phyloP scores from a whole-genome alignment of 2,888 invertebrate genomes.

The Platycnemis pennipes region DNA sequence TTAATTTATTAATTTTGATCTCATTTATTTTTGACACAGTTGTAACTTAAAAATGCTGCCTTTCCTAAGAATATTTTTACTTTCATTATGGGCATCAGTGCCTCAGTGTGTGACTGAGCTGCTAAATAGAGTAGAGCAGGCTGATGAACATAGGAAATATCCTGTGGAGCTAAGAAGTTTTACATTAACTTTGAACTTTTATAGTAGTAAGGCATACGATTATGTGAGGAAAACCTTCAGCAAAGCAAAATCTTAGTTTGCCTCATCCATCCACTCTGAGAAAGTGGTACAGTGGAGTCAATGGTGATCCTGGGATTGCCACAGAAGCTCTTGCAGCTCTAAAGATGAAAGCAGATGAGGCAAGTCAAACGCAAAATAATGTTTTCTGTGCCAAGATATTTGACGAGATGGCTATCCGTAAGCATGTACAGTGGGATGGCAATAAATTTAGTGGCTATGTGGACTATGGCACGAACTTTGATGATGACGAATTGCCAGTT shows the following conservation, averaged over 20 bases:
- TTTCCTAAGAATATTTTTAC: background rate
- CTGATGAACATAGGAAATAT: background rate
- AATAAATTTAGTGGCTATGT: constrained; percentile 72
- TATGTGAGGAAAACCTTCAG: constrained; percentile 68
- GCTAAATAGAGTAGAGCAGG: background rate
- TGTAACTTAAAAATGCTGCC: no score
- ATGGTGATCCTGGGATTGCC: constrained; percentile 68
- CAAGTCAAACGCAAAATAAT: constrained; percentile 66
- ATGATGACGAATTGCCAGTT: no score
- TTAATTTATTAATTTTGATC: background rate
- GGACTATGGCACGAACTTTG: constrained; percentile 73
- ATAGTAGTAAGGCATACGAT: constrained; percentile 67
- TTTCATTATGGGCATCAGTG: background rate
- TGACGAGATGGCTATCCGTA: constrained; percentile 75
- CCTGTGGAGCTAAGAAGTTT: constrained; percentile 60
- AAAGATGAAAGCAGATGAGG: constrained; percentile 70
- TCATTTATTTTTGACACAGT: background rate
- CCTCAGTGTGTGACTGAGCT: background rate
- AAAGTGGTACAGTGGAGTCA: constrained; percentile 68
- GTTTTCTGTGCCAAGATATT: constrained; percentile 74
- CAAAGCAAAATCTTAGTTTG: constrained; percentile 64
- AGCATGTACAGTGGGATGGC: constrained; percentile 72
- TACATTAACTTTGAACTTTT: constrained; percentile 68
- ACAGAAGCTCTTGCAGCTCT: constrained; percentile 59
- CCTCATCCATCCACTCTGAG: constrained; percentile 66